These are phyloP conservation scores for Hydropotes inermis DNA, from an alignment of 2,113 vertebrate species.

Conservation along the genomic window DNA sequence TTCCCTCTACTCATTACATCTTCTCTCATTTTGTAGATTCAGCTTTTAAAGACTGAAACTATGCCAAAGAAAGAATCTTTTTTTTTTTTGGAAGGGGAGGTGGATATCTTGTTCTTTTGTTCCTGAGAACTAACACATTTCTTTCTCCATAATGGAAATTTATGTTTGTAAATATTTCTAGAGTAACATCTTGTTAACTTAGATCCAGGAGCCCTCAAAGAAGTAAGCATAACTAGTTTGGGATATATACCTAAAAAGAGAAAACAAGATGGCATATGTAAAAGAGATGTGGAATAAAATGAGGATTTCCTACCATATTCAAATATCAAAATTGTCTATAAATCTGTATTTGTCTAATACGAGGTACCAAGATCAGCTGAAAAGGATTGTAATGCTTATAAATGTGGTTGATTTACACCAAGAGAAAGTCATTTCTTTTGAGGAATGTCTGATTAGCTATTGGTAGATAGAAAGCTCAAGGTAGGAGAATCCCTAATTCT, in stretches of 20 bases:
- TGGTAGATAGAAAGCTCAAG: background rate
- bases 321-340: background rate
- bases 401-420: background rate
- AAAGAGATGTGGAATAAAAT: background rate
- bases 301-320: background rate
- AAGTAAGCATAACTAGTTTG: background rate
- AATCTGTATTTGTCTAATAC: background rate
- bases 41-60: background rate
- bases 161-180: background rate
- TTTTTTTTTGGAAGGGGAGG: fast-evolving
- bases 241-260: background rate
- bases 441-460: background rate
- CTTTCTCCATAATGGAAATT: background rate
- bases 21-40: background rate
- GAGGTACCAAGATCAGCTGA: background rate
- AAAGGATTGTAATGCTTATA: background rate
- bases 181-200: background rate
- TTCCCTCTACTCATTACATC: background rate
- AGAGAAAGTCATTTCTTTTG: background rate
- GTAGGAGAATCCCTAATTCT: background rate
- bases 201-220: background rate
- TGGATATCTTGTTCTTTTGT: background rate
- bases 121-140: background rate
- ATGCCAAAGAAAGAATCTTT: background rate
- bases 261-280: background rate